Evolutionary conservation across 1,140 invertebrate species (phyloP), one percentile per base, ranked within the genome.

Genomic region (Oreohelix idahoensis): DNA sequence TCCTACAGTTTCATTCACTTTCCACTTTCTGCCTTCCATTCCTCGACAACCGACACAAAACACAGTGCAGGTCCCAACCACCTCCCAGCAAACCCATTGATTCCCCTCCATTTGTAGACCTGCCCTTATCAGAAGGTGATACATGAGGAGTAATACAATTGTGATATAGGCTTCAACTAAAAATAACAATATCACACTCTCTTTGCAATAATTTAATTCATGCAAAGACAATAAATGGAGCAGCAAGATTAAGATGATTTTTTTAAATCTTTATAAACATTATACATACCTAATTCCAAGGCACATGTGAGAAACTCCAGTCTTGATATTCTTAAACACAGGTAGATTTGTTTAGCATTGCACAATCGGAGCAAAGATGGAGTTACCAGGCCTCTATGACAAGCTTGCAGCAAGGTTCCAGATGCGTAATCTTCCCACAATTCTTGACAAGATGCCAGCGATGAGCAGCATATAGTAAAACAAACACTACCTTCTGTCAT

Each of bases 381-480:
- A 32, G 84, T 86, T 4, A 90, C 83, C 32, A 89, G 83, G 26
- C 83, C 79, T 13, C 79, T 73, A 63, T 89, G 86, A 35, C 89
- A 81, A 36, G 81, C 35, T n/a, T 76, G 73, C 15, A 84, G 73
- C 49, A 90, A 70, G 29, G 58, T 45, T 29, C 89, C 89, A 15
- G 86, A 85, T 17, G n/a, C 77, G 74, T 86, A 89, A 83, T 84
- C 84, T 13, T 85, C 66, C 89, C 89, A 90, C 20, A 90, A 71
- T 38, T 86, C 85, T 17, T 84, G 71, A 35, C 87, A 78, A 36
- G 73, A 84, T 8, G 63, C 58, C 17, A 86, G 23, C 0, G 88
- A 86, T 42, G 69, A 74, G 83, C 85, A 89, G 0, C 69, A 49
- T 15, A 90, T 49, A 0, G 78, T 79, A 78, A 90, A 89, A n/a